Evolutionary conservation across 2,888 invertebrate species (phyloP).

Genomic region (Pseudococcus longispinus): DNA sequence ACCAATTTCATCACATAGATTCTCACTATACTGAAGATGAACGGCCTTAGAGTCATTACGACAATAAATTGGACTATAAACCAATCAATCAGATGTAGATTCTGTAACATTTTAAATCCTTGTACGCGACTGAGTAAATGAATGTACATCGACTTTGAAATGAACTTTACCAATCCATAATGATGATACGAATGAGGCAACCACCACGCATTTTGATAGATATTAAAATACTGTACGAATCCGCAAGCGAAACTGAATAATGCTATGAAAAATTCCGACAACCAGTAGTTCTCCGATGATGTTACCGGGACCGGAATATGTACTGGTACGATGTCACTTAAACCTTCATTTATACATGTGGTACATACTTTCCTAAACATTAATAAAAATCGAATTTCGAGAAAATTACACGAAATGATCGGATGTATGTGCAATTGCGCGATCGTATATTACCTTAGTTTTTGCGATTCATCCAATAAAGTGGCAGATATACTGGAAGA

Average conservation of each 20-base stretch:
- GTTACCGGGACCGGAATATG: conserved; percentile 46
- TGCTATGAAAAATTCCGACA: conserved; percentile 38
- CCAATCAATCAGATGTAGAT: conserved; percentile 91
- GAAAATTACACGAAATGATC: neutral
- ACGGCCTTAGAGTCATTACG: conserved; percentile 69
- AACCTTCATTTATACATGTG: conserved; percentile 42
- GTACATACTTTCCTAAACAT: conserved; percentile 44
- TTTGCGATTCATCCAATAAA: conserved; percentile 39
- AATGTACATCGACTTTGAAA: neutral
- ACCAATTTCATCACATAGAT: conserved; percentile 49
- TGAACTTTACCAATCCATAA: conserved; percentile 40
- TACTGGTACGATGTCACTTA: conserved; percentile 46
- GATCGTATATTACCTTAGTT: neutral
- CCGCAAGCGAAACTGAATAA: conserved; percentile 50
- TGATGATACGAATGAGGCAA: conserved; percentile 80
- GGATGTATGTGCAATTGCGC: neutral
- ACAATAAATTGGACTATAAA: conserved; percentile 85
- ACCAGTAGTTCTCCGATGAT: conserved; percentile 13
- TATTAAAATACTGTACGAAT: conserved; percentile 88
- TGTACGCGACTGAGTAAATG: neutral
- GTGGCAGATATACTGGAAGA: neutral
- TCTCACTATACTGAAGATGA: conserved; percentile 44
- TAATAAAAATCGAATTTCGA: too few species aligned
- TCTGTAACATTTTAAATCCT: conserved; percentile 71
- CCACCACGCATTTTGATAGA: conserved; percentile 98